Evolutionary conservation across 2,888 invertebrate genomes (phyloP).

Genomic region (Dasysyrphus tricinctus): DNA sequence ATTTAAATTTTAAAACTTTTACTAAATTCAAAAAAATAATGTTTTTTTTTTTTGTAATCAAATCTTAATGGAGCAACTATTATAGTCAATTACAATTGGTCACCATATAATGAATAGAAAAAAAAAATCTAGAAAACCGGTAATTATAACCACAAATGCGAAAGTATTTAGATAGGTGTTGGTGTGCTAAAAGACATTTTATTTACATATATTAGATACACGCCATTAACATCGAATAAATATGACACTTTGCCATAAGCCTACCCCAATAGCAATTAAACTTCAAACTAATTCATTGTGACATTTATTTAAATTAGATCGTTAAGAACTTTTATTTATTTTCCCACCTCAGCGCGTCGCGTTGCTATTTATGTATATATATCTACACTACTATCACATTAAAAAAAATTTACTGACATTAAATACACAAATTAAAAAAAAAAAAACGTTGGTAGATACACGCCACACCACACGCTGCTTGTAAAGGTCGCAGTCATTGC

Average conservation of each 20-base stretch:
- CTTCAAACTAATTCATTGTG: slow-evolving; percentile 59
- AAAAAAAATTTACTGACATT: slow-evolving; percentile 15
- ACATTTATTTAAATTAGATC: slow-evolving; percentile 71
- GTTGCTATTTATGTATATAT: not conserved
- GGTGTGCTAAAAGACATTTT: not conserved
- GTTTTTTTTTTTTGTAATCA: not conserved
- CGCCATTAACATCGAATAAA: slow-evolving; percentile 30
- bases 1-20: too few relatives aligned
- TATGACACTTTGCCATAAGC: slow-evolving; percentile 10
- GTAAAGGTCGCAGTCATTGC: slow-evolving; percentile 9
- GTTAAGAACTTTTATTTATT: slow-evolving; percentile 53
- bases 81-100: not conserved
- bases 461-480: not conserved
- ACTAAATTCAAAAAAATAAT: too few relatives aligned
- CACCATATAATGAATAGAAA: not conserved
- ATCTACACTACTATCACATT: not conserved
- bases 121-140: not conserved
- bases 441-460: slow-evolving; percentile 6
- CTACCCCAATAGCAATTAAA: slow-evolving; percentile 31
- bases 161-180: not conserved
- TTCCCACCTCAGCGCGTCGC: slow-evolving; percentile 40
- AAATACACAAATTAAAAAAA: slow-evolving; percentile 64
- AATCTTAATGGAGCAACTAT: not conserved
- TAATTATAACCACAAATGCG: not conserved
- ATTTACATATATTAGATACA: slow-evolving; percentile 18